phyloP scores from a whole-genome alignment of 2,888 invertebrate genomes.

The Hoplodrina ambigua region DNA sequence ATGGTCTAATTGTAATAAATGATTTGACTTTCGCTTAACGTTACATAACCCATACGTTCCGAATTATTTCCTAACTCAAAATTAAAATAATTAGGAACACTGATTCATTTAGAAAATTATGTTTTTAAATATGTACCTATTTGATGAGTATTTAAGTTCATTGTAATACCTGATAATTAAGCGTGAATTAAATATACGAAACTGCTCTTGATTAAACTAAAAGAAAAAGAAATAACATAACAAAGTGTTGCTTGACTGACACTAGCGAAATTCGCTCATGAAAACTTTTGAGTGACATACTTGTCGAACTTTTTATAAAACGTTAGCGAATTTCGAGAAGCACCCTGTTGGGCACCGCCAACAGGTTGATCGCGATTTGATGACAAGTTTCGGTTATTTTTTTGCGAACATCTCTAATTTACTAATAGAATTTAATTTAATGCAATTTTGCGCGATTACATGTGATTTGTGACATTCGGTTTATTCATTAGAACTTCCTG shows the following conservation, averaged over 20 bases:
- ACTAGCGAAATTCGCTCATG: background rate
- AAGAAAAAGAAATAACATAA: background rate
- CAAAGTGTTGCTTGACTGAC: background rate
- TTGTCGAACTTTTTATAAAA: background rate
- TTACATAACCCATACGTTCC: no score
- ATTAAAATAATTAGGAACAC: no score
- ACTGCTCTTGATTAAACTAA: no score
- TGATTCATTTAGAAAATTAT: no score
- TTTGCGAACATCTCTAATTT: conserved; percentile 68
- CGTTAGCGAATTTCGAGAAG: conserved; percentile 22
- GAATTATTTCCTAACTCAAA: no score
- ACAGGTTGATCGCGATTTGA: conserved; percentile 76
- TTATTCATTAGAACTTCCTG: conserved; percentile 83
- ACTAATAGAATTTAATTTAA: conserved; percentile 84
- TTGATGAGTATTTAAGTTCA: no score
- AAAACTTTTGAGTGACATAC: background rate
- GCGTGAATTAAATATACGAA: no score
- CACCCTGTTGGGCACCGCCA: conserved; percentile 34
- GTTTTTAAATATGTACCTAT: no score
- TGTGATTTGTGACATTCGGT: conserved; percentile 66
- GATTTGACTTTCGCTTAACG: no score
- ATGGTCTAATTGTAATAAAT: no score
- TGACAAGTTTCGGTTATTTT: conserved; percentile 72
- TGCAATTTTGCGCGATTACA: conserved; percentile 71
- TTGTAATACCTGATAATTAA: no score